Conservation (phyloP, 1,140 invertebrate species). For the Cydia splendana region DNA sequence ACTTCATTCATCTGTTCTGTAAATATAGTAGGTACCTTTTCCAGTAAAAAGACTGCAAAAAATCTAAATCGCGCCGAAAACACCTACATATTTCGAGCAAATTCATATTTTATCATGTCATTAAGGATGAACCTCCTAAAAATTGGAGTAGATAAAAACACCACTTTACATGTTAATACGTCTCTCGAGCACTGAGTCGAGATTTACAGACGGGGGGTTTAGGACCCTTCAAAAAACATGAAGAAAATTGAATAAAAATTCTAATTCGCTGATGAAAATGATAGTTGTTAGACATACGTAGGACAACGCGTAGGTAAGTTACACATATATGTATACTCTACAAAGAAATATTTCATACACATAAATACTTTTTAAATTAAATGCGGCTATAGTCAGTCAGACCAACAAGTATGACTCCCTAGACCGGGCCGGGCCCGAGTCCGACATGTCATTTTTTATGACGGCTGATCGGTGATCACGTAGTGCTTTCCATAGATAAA, state of each 20-base stretch:
- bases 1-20: too few relatives aligned
- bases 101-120: slow-evolving; percentile 25
- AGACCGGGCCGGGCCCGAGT: too few relatives aligned
- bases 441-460: too few relatives aligned
- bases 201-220: slow-evolving; percentile 2
- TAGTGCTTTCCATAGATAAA: too few relatives aligned
- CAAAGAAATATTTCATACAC: neutral
- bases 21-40: neutral
- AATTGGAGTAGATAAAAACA: slow-evolving; percentile 24
- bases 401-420: too few relatives aligned
- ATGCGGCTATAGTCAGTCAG: too few relatives aligned
- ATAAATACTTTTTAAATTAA: too few relatives aligned
- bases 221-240: slow-evolving; percentile 27
- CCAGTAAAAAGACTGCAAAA: neutral
- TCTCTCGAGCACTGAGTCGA: slow-evolving; percentile 17
- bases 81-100: neutral
- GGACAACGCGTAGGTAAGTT: too few relatives aligned
- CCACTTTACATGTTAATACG: slow-evolving; percentile 32
- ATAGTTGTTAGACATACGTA: too few relatives aligned
- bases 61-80: neutral
- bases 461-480: too few relatives aligned
- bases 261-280: neutral
- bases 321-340: too few relatives aligned
- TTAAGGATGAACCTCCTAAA: slow-evolving; percentile 26
- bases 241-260: slow-evolving; percentile 18